Evolutionary conservation across 2,888 invertebrate species (phyloP).

Genomic region (Philaethria dido): DNA sequence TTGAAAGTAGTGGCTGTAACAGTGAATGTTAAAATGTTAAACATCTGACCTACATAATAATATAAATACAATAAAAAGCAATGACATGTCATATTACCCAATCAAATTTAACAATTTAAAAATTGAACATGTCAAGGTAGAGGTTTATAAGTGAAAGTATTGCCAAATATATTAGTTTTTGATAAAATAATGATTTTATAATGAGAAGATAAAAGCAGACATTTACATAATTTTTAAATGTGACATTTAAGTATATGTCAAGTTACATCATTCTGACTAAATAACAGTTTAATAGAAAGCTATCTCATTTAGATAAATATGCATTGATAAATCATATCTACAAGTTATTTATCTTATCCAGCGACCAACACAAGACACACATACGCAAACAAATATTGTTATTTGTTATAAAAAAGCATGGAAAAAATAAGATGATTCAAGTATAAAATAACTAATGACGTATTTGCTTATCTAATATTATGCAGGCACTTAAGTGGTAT

Average conservation of each 20-base stretch:
- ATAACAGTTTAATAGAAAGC: conserved; percentile 6
- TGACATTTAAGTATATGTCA: not conserved
- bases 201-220: not conserved
- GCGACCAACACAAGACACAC: not conserved
- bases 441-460: not conserved
- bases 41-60: conserved; percentile 6
- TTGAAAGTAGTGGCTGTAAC: not conserved
- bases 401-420: not conserved
- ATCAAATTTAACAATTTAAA: no score
- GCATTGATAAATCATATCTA: conserved; percentile 12
- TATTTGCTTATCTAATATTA: conserved; percentile 16
- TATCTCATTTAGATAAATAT: conserved; percentile 12
- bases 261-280: conserved; percentile 9
- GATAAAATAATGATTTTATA: not conserved
- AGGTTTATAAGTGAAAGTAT: not conserved
- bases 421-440: not conserved
- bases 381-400: conserved; percentile 9
- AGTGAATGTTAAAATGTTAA: not conserved
- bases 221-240: not conserved
- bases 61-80: conserved; percentile 9
- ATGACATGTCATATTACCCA: not conserved
- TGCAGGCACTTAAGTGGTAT: conserved; percentile 2
- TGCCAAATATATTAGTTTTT: not conserved
- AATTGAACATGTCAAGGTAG: not conserved
- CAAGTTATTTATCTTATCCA: conserved; percentile 4